Conservation (phyloP, 2,113 vertebrate genomes). For the Muntiacus muntjak region DNA sequence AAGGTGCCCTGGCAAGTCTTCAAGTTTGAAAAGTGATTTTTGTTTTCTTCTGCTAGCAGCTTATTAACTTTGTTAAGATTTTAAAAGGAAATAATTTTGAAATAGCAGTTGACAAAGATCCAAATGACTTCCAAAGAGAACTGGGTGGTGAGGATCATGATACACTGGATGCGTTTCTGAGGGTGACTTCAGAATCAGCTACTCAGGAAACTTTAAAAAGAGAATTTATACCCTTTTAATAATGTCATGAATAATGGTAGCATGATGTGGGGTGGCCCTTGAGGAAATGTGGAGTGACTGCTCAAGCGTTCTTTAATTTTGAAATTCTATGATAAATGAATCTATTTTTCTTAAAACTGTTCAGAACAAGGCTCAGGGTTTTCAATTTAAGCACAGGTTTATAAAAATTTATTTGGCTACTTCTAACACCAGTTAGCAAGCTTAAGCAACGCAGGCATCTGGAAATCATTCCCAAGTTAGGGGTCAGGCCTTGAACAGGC, state of each 20-base stretch:
- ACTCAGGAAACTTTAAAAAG: background rate
- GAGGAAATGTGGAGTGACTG: background rate
- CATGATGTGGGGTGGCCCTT: background rate
- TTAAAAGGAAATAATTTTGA: conserved; percentile 37
- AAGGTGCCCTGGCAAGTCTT: background rate
- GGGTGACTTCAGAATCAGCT: background rate
- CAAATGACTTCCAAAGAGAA: background rate
- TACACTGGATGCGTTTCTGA: background rate
- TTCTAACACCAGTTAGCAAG: conserved; percentile 2
- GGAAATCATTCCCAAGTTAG: background rate
- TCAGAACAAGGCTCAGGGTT: background rate
- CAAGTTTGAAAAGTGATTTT: background rate
- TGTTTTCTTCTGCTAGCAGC: background rate
- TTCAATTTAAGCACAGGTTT: background rate
- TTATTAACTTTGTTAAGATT: background rate
- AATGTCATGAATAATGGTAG: background rate
- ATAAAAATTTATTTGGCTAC: conserved; percentile 13
- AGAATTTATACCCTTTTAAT: background rate
- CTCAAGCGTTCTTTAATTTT: background rate
- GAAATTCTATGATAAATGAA: background rate
- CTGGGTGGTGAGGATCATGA: background rate
- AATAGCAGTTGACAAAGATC: background rate
- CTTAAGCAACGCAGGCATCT: background rate
- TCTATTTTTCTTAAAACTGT: background rate
- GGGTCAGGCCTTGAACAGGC: background rate